A percentile compares a stretch with the other conserved stretches of the same genome.
phyloP scores from a whole-genome alignment of 2,888 invertebrate genomes.

The Lepidocyrtoides sp. region DNA sequence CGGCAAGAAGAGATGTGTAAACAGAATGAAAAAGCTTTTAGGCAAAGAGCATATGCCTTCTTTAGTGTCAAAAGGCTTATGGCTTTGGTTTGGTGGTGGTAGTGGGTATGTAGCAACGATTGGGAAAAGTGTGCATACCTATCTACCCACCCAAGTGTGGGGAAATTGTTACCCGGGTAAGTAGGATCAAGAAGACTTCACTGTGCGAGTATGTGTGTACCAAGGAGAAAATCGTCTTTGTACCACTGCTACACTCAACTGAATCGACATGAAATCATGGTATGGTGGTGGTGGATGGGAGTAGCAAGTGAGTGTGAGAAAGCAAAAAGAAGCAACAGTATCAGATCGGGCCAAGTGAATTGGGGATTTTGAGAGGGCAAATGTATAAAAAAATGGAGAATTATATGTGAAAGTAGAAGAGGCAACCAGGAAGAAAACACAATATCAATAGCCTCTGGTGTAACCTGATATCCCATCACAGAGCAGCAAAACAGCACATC shows the following conservation, averaged over 20 bases:
- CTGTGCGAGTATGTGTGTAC: slow-evolving; percentile 40
- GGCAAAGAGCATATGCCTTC: background rate
- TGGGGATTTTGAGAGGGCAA: slow-evolving; percentile 31
- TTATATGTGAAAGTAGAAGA: slow-evolving; percentile 24
- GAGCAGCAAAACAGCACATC: slow-evolving; percentile 17
- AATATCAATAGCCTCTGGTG: slow-evolving; percentile 76
- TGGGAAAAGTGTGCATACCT: background rate
- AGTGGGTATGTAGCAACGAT: no score
- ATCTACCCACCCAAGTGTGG: slow-evolving; percentile 46
- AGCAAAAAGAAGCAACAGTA: slow-evolving; percentile 38
- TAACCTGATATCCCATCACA: slow-evolving; percentile 66
- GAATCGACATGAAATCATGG: slow-evolving; percentile 51
- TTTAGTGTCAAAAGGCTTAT: slow-evolving; percentile 10
- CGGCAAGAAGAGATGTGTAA: slow-evolving; percentile 58
- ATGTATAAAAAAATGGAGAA: background rate
- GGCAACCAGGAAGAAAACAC: slow-evolving; percentile 59
- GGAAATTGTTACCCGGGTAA: slow-evolving; percentile 33
- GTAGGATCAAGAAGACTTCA: slow-evolving; percentile 32
- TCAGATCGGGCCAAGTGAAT: slow-evolving; percentile 40
- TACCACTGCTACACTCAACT: background rate
- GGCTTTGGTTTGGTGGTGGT: slow-evolving; percentile 1
- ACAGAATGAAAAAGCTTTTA: slow-evolving; percentile 65
- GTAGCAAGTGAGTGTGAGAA: background rate
- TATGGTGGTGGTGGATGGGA: background rate
- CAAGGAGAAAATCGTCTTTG: slow-evolving; percentile 42